phyloP scores from a whole-genome alignment of 2,113 vertebrate genomes.

The Toxostoma redivivum region DNA sequence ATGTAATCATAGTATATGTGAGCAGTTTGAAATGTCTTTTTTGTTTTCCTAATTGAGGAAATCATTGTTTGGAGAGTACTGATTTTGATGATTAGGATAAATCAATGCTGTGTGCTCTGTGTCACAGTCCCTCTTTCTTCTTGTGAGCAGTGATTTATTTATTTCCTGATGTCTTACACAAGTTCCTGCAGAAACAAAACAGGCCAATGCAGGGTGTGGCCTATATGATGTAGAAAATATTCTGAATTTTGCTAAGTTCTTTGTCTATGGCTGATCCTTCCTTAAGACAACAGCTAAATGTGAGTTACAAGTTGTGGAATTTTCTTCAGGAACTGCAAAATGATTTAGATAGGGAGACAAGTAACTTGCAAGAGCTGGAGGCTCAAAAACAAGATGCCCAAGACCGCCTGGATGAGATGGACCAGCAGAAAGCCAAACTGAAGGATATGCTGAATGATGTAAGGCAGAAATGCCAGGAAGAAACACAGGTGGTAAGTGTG shows the following conservation, averaged over 20 bases:
- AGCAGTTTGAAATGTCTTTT: neutral
- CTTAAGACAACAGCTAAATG: neutral
- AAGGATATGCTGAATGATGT: constrained; percentile 95
- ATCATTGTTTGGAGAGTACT: neutral
- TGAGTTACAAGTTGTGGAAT: neutral
- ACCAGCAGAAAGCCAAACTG: constrained; percentile 95
- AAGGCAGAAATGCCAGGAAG: constrained; percentile 92
- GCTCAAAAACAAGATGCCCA: constrained; percentile 96
- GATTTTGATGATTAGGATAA: neutral
- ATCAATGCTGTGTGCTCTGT: neutral
- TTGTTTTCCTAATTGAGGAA: neutral
- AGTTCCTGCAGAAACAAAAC: neutral
- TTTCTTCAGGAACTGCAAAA: constrained; percentile 89
- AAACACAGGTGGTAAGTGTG: constrained; percentile 90
- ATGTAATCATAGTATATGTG: neutral
- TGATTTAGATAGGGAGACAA: constrained; percentile 90
- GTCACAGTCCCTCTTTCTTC: neutral
- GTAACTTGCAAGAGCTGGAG: constrained; percentile 90
- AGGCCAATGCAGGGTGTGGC: fast-evolving
- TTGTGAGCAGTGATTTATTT: neutral
- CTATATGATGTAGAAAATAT: neutral
- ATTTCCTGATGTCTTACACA: neutral
- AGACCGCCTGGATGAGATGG: constrained; percentile 95
- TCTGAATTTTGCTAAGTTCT: neutral
- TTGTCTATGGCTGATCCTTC: neutral